Evolutionary conservation across 2,888 invertebrate species (phyloP), one percentile per base, ranked within the genome.

Genomic region (Melangyna quadrimaculata): DNA sequence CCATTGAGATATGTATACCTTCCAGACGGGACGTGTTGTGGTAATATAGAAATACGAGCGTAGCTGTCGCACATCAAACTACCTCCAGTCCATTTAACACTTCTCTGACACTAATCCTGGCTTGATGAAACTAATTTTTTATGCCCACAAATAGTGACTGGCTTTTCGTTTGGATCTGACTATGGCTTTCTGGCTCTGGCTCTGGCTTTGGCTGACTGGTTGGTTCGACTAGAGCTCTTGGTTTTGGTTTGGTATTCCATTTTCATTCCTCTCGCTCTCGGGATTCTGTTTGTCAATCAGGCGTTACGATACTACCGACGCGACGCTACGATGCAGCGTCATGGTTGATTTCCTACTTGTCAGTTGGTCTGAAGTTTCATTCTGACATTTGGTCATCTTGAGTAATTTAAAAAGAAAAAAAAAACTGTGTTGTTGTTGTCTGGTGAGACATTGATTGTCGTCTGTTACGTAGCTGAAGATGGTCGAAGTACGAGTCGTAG

Each of bases 11-110:
- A n/a, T n/a, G n/a, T n/a, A n/a, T n/a, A 59, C 35, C 59, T 37
- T 8, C 22, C 22, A 57, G 40, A 40, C 61, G 61, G 40, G 63
- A 63, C 63, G 35, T 35, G 67, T 17, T 51, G 51, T 51, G 67
- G 51, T 83, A 86, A 86, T 86, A 86, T 86, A 86, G 86, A 86
- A 86, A 86, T 86, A 86, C 86, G 86, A 86, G 55, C 86, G 71
- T 75, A 57, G 86, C 86, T 86, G 86, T 86, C 86, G 77, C 86
- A 48, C 86, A 81, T 86, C 86, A 86, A 86, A 86, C 86, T 86
- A 86, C 91, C 91, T 91, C 67, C 92, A 92, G 91, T 92, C 92
- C 91, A 92, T 92, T 92, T 92, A 92, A 92, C 92, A 92, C 91
- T 90, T 91, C 91, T 91, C 89, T 91, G 92, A 92, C 92, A 91